A percentile compares a stretch with the other conserved stretches of the same genome.
Evolutionary conservation across 2,888 invertebrate species (phyloP).

Genomic region (Lepidonotus clava): DNA sequence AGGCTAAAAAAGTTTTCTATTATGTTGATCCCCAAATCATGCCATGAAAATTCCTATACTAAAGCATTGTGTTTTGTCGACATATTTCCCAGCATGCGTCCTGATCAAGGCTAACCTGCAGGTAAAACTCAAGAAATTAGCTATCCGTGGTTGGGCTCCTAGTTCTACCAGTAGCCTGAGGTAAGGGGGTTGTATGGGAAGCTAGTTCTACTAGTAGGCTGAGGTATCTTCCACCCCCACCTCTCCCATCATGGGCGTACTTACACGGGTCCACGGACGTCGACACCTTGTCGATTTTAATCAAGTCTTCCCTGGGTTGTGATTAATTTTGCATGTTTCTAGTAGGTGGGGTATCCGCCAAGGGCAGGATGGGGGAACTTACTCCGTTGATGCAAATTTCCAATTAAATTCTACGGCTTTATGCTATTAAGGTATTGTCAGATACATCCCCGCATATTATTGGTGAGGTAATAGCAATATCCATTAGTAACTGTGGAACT

Average conservation of each 20-base stretch:
- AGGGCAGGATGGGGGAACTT: background rate
- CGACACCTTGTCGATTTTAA: background rate
- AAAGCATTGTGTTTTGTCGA: too few species aligned
- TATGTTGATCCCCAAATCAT: too few species aligned
- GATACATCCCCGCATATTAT: background rate
- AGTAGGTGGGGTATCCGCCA: background rate
- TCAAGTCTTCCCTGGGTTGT: background rate
- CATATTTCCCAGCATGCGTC: too few species aligned
- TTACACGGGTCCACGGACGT: background rate
- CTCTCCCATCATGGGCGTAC: background rate
- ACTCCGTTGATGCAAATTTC: too few species aligned
- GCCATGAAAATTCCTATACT: too few species aligned
- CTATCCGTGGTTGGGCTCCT: background rate
- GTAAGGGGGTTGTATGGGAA: too few species aligned
- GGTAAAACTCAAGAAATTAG: background rate
- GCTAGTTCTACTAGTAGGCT: background rate
- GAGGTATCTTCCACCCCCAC: background rate
- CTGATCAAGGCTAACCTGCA: too few species aligned
- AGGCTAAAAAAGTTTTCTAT: too few species aligned
- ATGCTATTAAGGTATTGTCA: background rate
- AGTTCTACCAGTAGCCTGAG: background rate
- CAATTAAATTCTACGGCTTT: background rate
- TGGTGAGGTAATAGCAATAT: background rate
- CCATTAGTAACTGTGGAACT: too few species aligned
- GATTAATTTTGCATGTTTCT: background rate